Base-by-base conservation (phyloP, 1,140 invertebrate species). In the Andricus grossulariae region DNA sequence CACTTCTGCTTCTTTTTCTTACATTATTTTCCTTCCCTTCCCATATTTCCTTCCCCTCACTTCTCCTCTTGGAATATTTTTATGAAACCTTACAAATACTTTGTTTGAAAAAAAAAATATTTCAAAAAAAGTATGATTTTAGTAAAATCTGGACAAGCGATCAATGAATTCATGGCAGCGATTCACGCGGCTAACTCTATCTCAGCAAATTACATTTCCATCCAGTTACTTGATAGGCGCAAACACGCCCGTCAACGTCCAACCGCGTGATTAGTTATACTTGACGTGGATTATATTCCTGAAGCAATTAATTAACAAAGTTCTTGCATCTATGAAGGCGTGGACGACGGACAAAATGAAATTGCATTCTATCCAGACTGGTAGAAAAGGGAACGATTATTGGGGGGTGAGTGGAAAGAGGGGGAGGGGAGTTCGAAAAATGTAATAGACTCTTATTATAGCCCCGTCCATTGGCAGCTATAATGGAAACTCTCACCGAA, bases 161-260 rank as follows among this genome's bases (percentile, higher is more conserved):
- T 84, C 83, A 82, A 84, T 84, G 83, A 75, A 80, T 51, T 81
- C 82, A 80, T 83, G 83, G 81, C 84, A 66, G 32, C 25, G 32
- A 66, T 66, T 45, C 60, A 66, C 60, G 78, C 66, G 75, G 83
- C 83, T 86, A 86, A 86, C 83, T 87, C 84, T 83, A 85, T 85
- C 76, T 76, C 70, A 70, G 83, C 80, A 87, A 85, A 86, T 87
- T 87, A 83, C 83, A 85, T 85, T 87, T 86, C 81, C 80, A 85
- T 86, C 85, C 84, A 76, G 72, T 81, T 86, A 83, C 84, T 76
- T 82, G 84, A 86, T 85, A 85, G 82, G 80, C 81, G 82, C 80
- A 86, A 84, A 86, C 83, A 85, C 81, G 84, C 83, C 83, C 78
- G 79, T 85, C 84, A 86, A 85, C 81, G 82, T 84, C 84, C 81